Conservation (phyloP, 2,888 invertebrate genomes). For the Chromoteleia sp. region DNA sequence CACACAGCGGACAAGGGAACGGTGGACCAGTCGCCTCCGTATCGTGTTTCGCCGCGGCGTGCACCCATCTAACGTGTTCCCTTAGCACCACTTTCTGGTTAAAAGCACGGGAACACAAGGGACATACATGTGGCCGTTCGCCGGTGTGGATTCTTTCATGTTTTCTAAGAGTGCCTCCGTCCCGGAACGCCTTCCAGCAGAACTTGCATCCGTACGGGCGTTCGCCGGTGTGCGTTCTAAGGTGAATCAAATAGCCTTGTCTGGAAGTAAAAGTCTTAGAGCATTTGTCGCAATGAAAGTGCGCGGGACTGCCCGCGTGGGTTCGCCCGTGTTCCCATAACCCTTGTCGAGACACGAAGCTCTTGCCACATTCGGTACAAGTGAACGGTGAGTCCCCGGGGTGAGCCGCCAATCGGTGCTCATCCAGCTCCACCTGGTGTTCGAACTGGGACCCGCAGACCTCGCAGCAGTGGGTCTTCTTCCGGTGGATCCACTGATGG, state of each 20-base stretch:
- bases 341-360: slow-evolving; percentile 85
- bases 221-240: slow-evolving; percentile 86
- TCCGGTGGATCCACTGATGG: slow-evolving; percentile 85
- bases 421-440: slow-evolving; percentile 82
- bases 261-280: slow-evolving; percentile 86
- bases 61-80: slow-evolving; percentile 86
- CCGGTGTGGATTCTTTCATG: slow-evolving; percentile 86
- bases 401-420: slow-evolving; percentile 84
- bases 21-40: slow-evolving; percentile 81
- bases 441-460: slow-evolving; percentile 84
- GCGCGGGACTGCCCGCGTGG: slow-evolving; percentile 84
- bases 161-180: slow-evolving; percentile 86
- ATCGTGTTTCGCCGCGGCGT: slow-evolving; percentile 85
- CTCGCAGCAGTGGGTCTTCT: slow-evolving; percentile 84
- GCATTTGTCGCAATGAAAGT: slow-evolving; percentile 85
- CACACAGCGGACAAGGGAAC: slow-evolving; percentile 85
- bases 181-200: slow-evolving; percentile 86
- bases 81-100: slow-evolving; percentile 86
- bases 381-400: slow-evolving; percentile 84
- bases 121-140: slow-evolving; percentile 86
- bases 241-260: slow-evolving; percentile 86
- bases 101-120: slow-evolving; percentile 86
- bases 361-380: slow-evolving; percentile 84
- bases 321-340: slow-evolving; percentile 85
- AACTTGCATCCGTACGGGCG: slow-evolving; percentile 86